Conservation (phyloP, 2,888 invertebrate species). For the Argyresthia goedartella region DNA sequence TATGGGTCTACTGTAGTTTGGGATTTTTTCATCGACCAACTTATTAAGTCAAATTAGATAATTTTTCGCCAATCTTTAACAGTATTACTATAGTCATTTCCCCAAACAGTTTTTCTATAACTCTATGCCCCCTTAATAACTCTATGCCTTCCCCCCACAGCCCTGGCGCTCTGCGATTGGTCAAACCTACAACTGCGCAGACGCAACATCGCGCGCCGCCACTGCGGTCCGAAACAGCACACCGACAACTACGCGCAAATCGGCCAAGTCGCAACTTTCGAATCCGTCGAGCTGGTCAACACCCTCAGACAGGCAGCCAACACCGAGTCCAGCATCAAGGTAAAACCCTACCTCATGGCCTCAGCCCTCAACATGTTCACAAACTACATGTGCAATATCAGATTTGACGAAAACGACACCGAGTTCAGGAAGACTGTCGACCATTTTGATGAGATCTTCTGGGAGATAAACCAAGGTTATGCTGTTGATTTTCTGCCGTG, state of each 20-base stretch:
- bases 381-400: conserved; percentile 87
- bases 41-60: too few relatives aligned
- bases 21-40: too few relatives aligned
- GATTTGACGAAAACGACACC: conserved; percentile 75
- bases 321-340: conserved; percentile 53
- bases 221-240: conserved; percentile 84
- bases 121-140: too few relatives aligned
- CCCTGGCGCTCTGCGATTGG: conserved; percentile 90
- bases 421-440: conserved; percentile 78
- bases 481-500: conserved; percentile 89
- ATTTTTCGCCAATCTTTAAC: too few relatives aligned
- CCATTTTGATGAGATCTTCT: conserved; percentile 88
- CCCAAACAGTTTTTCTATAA: too few relatives aligned
- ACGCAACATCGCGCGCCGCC: conserved; percentile 81
- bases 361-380: conserved; percentile 89
- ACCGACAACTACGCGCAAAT: conserved; percentile 80
- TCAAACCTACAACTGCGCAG: conserved; percentile 84
- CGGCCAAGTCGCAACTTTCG: conserved; percentile 77
- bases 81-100: too few relatives aligned
- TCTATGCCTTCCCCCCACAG: conserved; percentile 71
- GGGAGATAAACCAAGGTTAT: conserved; percentile 92
- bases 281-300: conserved; percentile 73
- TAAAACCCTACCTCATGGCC: conserved; percentile 80
- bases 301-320: conserved; percentile 59
- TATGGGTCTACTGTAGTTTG: too few relatives aligned